Evolutionary conservation across 2,888 invertebrate species (phyloP).

Genomic region (Tipula unca): DNA sequence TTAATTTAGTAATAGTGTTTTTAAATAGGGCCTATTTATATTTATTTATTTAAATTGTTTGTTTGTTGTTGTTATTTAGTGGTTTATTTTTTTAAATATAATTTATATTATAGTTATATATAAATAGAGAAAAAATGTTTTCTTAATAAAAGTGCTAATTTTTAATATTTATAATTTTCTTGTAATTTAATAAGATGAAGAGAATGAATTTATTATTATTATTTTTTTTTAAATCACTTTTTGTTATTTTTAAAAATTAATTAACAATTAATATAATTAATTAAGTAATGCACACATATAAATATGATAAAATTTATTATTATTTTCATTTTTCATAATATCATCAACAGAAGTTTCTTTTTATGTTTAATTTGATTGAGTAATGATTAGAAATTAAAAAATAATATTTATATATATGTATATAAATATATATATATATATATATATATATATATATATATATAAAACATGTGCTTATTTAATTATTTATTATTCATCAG

Average conservation of each 20-base stretch:
- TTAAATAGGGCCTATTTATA: background rate
- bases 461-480: background rate
- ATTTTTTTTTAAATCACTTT: background rate
- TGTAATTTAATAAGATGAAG: background rate
- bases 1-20: background rate
- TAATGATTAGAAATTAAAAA: background rate
- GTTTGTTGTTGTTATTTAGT: background rate
- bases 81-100: background rate
- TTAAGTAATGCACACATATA: slow-evolving; percentile 19
- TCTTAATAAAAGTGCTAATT: background rate
- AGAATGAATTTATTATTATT: background rate
- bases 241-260: slow-evolving; percentile 16
- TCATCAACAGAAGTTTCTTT: background rate
- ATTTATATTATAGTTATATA: background rate
- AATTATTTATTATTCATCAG: background rate
- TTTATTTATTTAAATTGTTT: background rate
- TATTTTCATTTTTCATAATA: background rate
- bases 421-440: too few species aligned
- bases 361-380: background rate
- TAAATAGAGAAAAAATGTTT: background rate
- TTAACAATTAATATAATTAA: slow-evolving; percentile 16
- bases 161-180: background rate
- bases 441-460: too few species aligned
- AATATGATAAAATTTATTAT: slow-evolving; percentile 15
- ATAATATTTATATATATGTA: background rate